Conservation (phyloP, 2,888 invertebrate species). For the Cephus rjabovi region DNA sequence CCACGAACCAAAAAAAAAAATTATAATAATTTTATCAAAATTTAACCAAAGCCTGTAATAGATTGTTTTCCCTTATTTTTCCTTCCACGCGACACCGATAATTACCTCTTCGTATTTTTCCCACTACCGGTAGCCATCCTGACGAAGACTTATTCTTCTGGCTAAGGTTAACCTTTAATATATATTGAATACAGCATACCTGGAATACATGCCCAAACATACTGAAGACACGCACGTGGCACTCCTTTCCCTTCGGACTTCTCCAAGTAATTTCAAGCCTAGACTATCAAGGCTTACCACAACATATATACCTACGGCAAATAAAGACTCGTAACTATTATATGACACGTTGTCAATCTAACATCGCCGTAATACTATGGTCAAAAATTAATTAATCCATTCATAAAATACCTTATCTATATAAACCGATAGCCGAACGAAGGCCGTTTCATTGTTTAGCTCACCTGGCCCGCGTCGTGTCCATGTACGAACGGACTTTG, state of each 20-base stretch:
- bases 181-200: not conserved
- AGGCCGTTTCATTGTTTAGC: not conserved
- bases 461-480: not conserved
- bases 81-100: not conserved
- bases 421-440: not conserved
- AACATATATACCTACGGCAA: not conserved
- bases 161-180: not conserved
- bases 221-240: not conserved
- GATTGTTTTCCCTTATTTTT: not conserved
- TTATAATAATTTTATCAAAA: not conserved
- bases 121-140: not conserved
- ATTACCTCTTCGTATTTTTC: not conserved
- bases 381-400: not conserved
- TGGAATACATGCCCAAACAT: not conserved
- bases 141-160: not conserved
- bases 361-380: not conserved
- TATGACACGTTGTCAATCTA: not conserved
- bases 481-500: not conserved
- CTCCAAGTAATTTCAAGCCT: not conserved
- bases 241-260: not conserved
- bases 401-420: conserved; percentile 1
- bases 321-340: not conserved
- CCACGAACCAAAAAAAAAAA: not conserved
- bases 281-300: not conserved
- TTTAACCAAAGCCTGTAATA: not conserved